Evolutionary conservation across 2,113 vertebrate genomes (phyloP), one percentile per base, ranked within the genome.

Genomic region (Tupaia tana): DNA sequence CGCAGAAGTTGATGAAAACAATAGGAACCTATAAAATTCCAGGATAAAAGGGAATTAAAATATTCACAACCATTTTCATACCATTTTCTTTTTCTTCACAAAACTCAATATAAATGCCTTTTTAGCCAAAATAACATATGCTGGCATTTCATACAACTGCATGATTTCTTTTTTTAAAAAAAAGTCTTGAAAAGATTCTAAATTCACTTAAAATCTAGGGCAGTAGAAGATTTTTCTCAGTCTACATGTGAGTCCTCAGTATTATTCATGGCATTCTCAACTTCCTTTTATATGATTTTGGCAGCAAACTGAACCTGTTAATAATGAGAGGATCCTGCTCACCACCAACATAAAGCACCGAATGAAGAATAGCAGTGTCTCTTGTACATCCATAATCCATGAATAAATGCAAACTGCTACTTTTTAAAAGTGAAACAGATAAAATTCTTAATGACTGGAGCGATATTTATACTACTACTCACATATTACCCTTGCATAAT

Each of bases 171-270:
- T 74, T 95, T 64, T 43, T 20, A 5, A 9, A 29, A 61, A 54
- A 29, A 82, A n/a, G 25, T 71, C 89, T 96, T 82, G 34, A 78
- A 88, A 93, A 93, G 63, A 88, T 78, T 88, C 73, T 95, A 69
- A 86, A 86, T 67, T 88, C 70, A 78, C 22, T 90, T 89, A 20
- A 91, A 91, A 89, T 89, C 34, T 81, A 86, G 63, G 63, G 29
- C 80, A 79, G 27, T 24, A 56, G 34, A 54, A 66, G 54, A 71
- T 59, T 83, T 93, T 94, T 88, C 74, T 91, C 27, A 31, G 20
- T 93, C 86, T 83, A 15, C 52, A 71, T 71, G 54, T 89, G 91
- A 80, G 31, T 77, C 31, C 78, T 89, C 31, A 83, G 43, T 66
- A 52, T 91, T 70, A 91, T 86, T 91, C 83, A 66, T 20, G 66